Base-by-base conservation (phyloP, 2,113 vertebrate genomes). In the Antennarius striatus region DNA sequence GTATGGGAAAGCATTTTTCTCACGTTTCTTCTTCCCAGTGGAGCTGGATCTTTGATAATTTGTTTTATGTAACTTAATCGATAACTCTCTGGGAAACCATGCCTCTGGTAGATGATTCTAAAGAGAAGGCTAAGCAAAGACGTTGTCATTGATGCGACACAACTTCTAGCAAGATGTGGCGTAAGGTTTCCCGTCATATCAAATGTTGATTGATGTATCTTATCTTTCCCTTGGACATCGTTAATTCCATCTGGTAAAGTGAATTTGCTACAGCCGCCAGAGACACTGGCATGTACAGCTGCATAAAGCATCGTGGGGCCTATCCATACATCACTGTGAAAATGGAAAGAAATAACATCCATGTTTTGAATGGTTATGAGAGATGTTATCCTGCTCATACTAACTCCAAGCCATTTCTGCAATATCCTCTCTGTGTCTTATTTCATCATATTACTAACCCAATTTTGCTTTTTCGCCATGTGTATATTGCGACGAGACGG, bases 31-130 rank as follows among this genome's bases (percentile, higher is more conserved):
- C 15, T 65, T 80, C 75, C 65, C 68, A 61, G 42, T 58, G 53
- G 75, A 84, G 74, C 52, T 43, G 79, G 82, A 79, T 73, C 73
- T 86, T 78, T 83, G 78, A 80, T 83, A 91, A 90, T 86, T 84
- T 85, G 78, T 73, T 63, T 89, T 84, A 72, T 73, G 55, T 86
- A 86, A 84, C 74, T 79, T 59, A 91, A 90, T 86, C 83, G 75
- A 86, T 87, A 81, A 68, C 68, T 87, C 77, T 82, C 68, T 28
- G 42, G 42, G 60, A 86, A 85, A 83, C 55, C 73, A 81, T 79
- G 87, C 86, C 62, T 74, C 54, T 30, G 63, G 63, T 5, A 14
- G 49, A 70, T 51, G 47, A 0, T 59, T 77, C 55, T 56, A 46
- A 66, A 22, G 54, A 63, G 50, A 43, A 57, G 58, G 56, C 61